Conservation (phyloP, 2,888 invertebrate species). For the Protonemura montana region DNA sequence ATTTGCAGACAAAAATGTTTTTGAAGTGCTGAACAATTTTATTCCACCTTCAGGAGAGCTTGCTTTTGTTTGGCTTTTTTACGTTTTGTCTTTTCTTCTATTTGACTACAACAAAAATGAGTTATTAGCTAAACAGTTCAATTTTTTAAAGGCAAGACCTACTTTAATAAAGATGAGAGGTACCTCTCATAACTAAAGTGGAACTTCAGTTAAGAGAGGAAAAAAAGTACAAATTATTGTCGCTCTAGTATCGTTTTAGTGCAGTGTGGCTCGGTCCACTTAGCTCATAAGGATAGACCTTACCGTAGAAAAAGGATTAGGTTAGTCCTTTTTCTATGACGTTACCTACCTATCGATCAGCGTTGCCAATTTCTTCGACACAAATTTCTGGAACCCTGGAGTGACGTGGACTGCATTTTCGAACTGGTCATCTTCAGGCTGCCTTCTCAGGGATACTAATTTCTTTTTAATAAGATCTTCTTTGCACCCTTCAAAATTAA, state of each 20-base stretch:
- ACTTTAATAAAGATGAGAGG: too few relatives aligned
- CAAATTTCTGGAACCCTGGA: conserved; percentile 32
- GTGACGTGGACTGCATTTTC: conserved; percentile 9
- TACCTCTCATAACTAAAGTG: too few relatives aligned
- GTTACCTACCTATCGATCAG: conserved; percentile 14
- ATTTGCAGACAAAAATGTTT: neutral
- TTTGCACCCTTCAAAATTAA: neutral
- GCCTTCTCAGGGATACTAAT: neutral
- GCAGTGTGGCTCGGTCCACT: too few relatives aligned
- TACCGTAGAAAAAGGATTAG: too few relatives aligned
- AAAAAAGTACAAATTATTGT: too few relatives aligned
- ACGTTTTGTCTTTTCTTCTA: conserved; percentile 19
- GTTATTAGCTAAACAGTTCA: neutral
- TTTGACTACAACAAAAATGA: conserved; percentile 22
- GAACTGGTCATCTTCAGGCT: neutral
- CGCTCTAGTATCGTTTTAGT: too few relatives aligned
- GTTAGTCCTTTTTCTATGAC: too few relatives aligned
- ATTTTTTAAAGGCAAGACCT: too few relatives aligned
- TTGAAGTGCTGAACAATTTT: conserved; percentile 7
- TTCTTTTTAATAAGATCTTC: neutral
- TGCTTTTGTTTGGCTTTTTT: neutral
- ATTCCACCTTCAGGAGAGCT: conserved; percentile 29
- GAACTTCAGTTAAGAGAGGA: too few relatives aligned
- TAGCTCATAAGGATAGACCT: too few relatives aligned
- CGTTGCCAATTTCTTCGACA: conserved; percentile 21